Base-by-base conservation (phyloP, 2,113 vertebrate species). In the mouse (Mus musculus) region DNA sequence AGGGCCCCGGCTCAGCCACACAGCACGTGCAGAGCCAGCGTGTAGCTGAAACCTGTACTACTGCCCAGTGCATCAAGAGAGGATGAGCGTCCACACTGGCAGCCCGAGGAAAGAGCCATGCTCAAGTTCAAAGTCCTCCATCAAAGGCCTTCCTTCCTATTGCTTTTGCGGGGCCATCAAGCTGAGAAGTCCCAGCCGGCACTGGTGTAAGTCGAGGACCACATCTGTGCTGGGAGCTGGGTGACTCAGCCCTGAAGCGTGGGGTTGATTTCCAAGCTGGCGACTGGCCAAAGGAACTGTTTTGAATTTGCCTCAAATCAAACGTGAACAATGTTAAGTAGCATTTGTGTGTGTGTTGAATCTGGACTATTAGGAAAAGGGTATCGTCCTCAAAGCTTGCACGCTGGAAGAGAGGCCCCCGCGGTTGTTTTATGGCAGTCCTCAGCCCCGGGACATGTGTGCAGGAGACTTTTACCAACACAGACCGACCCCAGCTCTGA, bases 241-340 rank as follows among this genome's bases (percentile, higher is more conserved):
- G 30, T 8, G 10, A 36, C 85, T 61, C 92, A 10, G 22, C 78
- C 54, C 94, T 36, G 6, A 90, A 97, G 95, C 9, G 39, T 92
- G 96, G 94, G 86, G 91, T 0, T 95, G 88, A 96, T 96, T 96
- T 96, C 69, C 94, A 91, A 9, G 20, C 30, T 77, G 96, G 89
- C 85, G 5, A 52, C 10, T 0, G 39, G 95, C 93, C 97, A 97
- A 72, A 80, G 73, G 82, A 65, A 94, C 96, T 95, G 89, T 91
- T 97, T 97, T 69, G 75, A 91, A 86, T 98, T 97, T 96, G 54
- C 75, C 54, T 80, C 30, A 93, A 93, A 96, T 96, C 94, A 96
- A 95, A 96, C 75, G 52, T 49, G 17, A 88, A 96, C 95, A 56
- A 95, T 24, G 59, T 96, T 94, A 96, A 96, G 96, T 93, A 96